Base-by-base conservation (phyloP, 1,140 invertebrate genomes). In the Brachionus manjavacas region DNA sequence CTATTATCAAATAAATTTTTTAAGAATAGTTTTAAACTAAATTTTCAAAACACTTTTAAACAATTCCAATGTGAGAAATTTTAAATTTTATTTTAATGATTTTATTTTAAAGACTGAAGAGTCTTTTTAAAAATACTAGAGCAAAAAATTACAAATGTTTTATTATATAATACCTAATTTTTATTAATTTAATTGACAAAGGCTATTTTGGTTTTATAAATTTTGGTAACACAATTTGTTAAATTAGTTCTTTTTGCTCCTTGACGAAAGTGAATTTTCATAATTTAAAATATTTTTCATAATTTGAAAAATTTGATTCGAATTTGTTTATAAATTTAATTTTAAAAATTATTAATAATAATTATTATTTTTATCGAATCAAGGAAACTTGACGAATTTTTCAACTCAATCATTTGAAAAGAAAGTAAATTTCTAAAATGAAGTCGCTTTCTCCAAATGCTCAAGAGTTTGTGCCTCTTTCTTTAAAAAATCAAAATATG, bases 371-470 rank as follows among this genome's bases (percentile, higher is more conserved):
- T 55, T 60, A 8, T 60, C 16, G 16, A 60, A 20, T 60, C 9
- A 23, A 20, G 16, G 52, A 60, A 60, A 60, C 20, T 23, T 60
- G 52, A 20, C 16, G 20, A 60, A 60, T 60, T 60, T 20, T 25
- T 25, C 8, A 60, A 60, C n/a, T 23, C 20, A 60, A 20, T 8
- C 52, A 60, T 60, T 60, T 60, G 52, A 68, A 28, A 35, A 68
- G 31, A 68, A 68, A 68, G 31, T 39, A 28, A 35, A 68, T 31
- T 31, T 31, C 25, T 74, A 28, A 76, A 76, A 76, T 76, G 72
- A 76, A 76, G 25, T 76, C 72, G 25, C 46, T 76, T 25, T 76
- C 72, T 23, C 72, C 72, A 76, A 76, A 76, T 49, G 72, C 72
- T 46, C n/a, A 76, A 49, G 72, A 76, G n/a, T 76, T 76, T 52